These are phyloP conservation scores for Agrilus cyanescens DNA, from an alignment of 2,888 invertebrate genomes.

Conservation along the genomic window DNA sequence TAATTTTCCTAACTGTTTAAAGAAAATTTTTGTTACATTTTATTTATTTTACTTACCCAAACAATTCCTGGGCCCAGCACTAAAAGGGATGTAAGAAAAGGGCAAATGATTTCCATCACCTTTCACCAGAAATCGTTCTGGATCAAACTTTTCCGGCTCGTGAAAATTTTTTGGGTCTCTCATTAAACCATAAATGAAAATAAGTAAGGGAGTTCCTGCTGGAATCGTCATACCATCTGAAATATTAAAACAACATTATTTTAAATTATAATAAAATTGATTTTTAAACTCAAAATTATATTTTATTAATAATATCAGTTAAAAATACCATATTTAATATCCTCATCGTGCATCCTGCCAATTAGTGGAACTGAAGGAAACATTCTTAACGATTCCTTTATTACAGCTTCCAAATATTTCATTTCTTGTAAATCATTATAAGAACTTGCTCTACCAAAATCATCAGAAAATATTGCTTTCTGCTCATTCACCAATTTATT, in stretches of 20 bases:
- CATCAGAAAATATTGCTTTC: conserved; percentile 23
- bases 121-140: conserved; percentile 38
- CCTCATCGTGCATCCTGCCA: conserved; percentile 33
- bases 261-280: conserved; percentile 7
- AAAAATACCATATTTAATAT: conserved; percentile 26
- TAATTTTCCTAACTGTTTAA: no score
- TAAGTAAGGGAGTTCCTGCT: conserved; percentile 30
- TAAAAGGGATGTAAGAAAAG: conserved; percentile 46
- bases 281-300: no score
- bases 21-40: no score
- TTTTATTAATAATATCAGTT: not conserved
- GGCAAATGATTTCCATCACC: conserved; percentile 30
- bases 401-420: conserved; percentile 41
- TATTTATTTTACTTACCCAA: conserved; percentile 36
- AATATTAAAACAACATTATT: conserved; percentile 7
- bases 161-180: conserved; percentile 39
- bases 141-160: conserved; percentile 39
- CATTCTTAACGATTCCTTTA: conserved; percentile 39
- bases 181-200: conserved; percentile 38
- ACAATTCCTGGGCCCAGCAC: conserved; percentile 50
- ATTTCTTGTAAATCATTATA: conserved; percentile 36
- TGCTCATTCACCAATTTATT: conserved; percentile 30
- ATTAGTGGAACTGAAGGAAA: conserved; percentile 41
- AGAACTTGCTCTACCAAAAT: conserved; percentile 15
- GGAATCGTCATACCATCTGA: conserved; percentile 19